Conservation (phyloP, 2,113 vertebrate genomes). For the Bubo bubo region DNA sequence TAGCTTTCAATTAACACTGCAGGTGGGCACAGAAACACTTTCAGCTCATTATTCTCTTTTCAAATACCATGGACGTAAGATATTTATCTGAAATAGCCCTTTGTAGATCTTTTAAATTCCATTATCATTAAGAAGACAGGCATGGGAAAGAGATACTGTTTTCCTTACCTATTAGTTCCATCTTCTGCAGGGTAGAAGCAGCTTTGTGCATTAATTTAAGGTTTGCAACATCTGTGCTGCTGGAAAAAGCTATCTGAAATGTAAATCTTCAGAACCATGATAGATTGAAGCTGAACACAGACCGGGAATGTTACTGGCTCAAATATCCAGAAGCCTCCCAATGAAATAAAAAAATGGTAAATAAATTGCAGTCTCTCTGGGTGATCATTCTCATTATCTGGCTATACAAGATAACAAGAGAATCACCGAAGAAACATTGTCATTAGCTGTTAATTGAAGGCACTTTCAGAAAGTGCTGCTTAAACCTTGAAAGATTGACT, state of each 20-base stretch:
- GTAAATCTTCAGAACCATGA: conserved; percentile 20
- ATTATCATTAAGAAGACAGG: conserved; percentile 14
- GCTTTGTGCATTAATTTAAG: conserved; percentile 29
- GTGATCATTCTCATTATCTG: conserved; percentile 33
- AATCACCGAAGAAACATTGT: background rate
- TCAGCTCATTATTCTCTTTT: conserved; percentile 7
- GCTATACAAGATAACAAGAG: background rate
- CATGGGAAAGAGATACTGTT: background rate
- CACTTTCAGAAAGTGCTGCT: conserved; percentile 35
- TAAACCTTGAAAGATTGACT: conserved; percentile 32
- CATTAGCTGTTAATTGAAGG: conserved; percentile 43
- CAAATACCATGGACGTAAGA: background rate
- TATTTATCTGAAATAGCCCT: conserved; percentile 13
- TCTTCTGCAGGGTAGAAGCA: background rate
- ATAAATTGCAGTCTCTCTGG: conserved; percentile 15
- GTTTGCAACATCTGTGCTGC: background rate
- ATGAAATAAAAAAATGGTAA: conserved; percentile 39
- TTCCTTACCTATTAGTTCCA: background rate
- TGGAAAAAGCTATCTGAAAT: conserved; percentile 29
- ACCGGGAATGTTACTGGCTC: background rate
- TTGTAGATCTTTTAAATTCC: background rate
- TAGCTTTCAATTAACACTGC: conserved; percentile 29
- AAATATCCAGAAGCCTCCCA: background rate
- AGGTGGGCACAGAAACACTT: background rate
- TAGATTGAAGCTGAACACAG: conserved; percentile 7